Evolutionary conservation across 35 echinoderm and acorn worm species (phyloP).

Genomic region (Ptychodera flava): DNA sequence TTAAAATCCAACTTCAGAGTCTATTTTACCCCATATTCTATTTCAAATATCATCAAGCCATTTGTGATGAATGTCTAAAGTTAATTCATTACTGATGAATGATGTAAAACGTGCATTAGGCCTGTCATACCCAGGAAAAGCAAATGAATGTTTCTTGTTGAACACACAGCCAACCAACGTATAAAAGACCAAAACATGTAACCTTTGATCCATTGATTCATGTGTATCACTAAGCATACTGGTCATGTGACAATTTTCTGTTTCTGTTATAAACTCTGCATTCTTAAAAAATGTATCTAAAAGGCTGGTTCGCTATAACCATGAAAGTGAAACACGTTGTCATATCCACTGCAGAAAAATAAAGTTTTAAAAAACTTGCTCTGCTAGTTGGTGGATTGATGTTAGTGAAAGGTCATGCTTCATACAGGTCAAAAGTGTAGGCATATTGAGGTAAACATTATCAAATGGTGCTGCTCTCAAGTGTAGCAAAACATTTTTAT

Average conservation of each 20-base stretch:
- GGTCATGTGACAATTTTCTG: too few relatives aligned
- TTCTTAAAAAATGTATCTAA: neutral
- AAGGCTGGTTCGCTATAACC: neutral
- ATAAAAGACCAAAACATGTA: slow-evolving; percentile 10
- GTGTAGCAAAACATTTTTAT: too few relatives aligned
- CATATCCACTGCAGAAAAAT: slow-evolving; percentile 1
- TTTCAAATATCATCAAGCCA: too few relatives aligned
- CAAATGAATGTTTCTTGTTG: slow-evolving; percentile 20
- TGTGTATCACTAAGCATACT: too few relatives aligned
- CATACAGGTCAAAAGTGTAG: too few relatives aligned
- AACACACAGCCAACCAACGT: slow-evolving; percentile 29
- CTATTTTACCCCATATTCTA: slow-evolving; percentile 8
- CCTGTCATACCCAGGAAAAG: slow-evolving; percentile 11
- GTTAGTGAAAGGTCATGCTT: too few relatives aligned
- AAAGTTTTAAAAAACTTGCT: too few relatives aligned
- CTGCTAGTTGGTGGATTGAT: too few relatives aligned
- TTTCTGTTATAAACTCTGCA: neutral
- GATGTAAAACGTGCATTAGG: neutral
- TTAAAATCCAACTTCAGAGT: slow-evolving; percentile 12
- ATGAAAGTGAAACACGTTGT: neutral
- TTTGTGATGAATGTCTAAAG: too few relatives aligned
- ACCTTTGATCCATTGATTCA: too few relatives aligned
- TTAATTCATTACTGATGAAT: neutral
- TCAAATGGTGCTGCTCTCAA: too few relatives aligned
- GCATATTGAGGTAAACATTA: too few relatives aligned